Evolutionary conservation across 2,888 invertebrate genomes (phyloP).

Genomic region (Eledona agricola): DNA sequence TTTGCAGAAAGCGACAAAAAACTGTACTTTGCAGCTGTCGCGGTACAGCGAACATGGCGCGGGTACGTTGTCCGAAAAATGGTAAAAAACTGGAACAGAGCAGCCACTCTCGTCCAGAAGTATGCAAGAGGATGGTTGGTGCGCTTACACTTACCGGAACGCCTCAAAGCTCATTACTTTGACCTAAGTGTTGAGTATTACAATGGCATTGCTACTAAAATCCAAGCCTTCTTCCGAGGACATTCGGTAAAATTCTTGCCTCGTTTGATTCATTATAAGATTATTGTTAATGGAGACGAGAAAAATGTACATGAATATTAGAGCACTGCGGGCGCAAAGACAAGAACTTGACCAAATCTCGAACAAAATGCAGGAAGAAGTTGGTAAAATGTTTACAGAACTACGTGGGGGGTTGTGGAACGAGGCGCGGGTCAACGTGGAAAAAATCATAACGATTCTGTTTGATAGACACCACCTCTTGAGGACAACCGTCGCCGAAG

Average conservation of each 20-base stretch:
- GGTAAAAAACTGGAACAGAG: constrained; percentile 45
- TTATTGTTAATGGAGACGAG: constrained; percentile 38
- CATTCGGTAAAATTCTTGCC: constrained; percentile 41
- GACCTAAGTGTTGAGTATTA: constrained; percentile 42
- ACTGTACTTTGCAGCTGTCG: constrained; percentile 51
- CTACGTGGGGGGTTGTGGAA: constrained; percentile 5
- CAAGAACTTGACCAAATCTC: constrained; percentile 39
- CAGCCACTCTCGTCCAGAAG: constrained; percentile 55
- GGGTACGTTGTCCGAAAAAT: constrained; percentile 50
- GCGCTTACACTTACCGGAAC: constrained; percentile 45
- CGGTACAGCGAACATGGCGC: constrained; percentile 55
- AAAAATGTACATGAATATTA: constrained; percentile 39
- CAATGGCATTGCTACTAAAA: constrained; percentile 53
- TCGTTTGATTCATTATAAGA: background rate
- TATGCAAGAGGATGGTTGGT: constrained; percentile 54
- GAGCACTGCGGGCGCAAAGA: constrained; percentile 37
- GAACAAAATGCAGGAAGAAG: constrained; percentile 37
- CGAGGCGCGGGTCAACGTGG: constrained; percentile 39
- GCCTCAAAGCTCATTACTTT: constrained; percentile 43
- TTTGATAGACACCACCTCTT: constrained; percentile 60
- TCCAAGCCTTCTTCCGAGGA: constrained; percentile 59
- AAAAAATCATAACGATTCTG: constrained; percentile 53
- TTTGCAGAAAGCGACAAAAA: constrained; percentile 40
- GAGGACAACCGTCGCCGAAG: constrained; percentile 51
- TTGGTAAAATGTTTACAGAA: constrained; percentile 38